Base-by-base conservation (phyloP, 2,888 invertebrate genomes). In the Entomobrya multifasciata region DNA sequence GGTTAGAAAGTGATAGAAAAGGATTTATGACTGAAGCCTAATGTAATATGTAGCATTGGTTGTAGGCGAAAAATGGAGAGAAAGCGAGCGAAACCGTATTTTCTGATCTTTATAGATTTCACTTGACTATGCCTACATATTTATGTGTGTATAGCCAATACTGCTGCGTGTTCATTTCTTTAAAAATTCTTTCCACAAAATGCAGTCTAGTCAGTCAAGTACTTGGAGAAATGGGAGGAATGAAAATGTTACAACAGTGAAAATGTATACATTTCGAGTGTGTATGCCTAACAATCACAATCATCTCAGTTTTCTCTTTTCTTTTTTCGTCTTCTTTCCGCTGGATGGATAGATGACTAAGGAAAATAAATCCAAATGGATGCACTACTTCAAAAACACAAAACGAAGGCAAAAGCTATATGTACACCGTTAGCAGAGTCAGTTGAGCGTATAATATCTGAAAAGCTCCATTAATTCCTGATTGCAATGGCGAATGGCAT, bases 391-490 rank as follows among this genome's bases (percentile, higher is more conserved):
- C 8, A 8, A 70, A 49, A 47, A 22, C 6, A 49, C 1, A 70
- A 44, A 13, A 15, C 15, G 70, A 11, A 70, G 6, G 70, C n/a
- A n/a, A n/a, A n/a, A 70, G 36, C 17, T 0, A 17, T 65, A 65
- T 65, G 41, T 65, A 62, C n/a, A n/a, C n/a, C n/a, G n/a, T n/a
- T n/a, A n/a, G n/a, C n/a, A n/a, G 36, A 41, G 36, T 65, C 17
- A 17, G 44, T n/a, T 67, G 70, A 65, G 44, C 17, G 41, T 17
- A 17, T 57, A 57, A 62, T 30, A 17, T 11, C 5, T 36, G 41
- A 76, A 76, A 76, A 57, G 77, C 60, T 62, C 77, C 77, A 65
- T 65, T 79, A 79, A 79, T 60, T 60, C 60, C 27, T 55, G 55
- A 55, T 6, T 55, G 55, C 4, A 65, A 25, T 60, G 22, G 13